Base-by-base conservation (phyloP, 2,797 vertebrate genomes). In the Falco columbarius region DNA sequence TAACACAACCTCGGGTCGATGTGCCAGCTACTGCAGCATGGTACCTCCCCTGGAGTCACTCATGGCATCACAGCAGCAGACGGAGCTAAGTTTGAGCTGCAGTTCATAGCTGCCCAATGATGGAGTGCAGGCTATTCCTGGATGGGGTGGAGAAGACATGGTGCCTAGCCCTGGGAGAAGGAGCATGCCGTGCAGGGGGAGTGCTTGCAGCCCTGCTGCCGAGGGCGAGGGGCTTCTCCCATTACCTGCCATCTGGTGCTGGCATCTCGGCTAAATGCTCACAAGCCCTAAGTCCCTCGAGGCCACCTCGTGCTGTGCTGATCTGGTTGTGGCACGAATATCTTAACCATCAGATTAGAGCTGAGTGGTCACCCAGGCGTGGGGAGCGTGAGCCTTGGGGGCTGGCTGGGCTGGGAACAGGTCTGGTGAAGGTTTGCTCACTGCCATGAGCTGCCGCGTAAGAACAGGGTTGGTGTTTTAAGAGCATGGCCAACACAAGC, bases 41-140 rank as follows among this genome's bases (percentile, higher is more conserved):
- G 1, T 9, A 15, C 17, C 42, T 49, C 11, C 9, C 46, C 38
- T n/a, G 1, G 9, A 63, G 34, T 15, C 3, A 0, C 7, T 18
- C 0, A 5, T 4, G 55, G 67, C 46, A 3, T 7, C 6, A 0
- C 24, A 30, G 87, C 49, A 30, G 62, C 54, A 11, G 46, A 5
- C 0, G 6, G 51, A 56, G 61, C 36, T 81, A 9, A 40, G 55
- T 1, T 2, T 10, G 61, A 61, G 61, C 32, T 46, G 0, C 36
- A 32, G 10, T 34, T 47, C 1, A 2, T 8, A 58, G 51, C 34
- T 63, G 36, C 6, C 34, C 49, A 7, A 0, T 29, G 56, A 51
- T 0, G 5, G 30, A 70, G 29, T 2, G 52, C 29, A 9, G 54
- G 54, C 9, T 3, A 0, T 9, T 81, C 24, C 34, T 0, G 0